phyloP scores from a whole-genome alignment of 2,888 invertebrate genomes.

The Erebia palarica region DNA sequence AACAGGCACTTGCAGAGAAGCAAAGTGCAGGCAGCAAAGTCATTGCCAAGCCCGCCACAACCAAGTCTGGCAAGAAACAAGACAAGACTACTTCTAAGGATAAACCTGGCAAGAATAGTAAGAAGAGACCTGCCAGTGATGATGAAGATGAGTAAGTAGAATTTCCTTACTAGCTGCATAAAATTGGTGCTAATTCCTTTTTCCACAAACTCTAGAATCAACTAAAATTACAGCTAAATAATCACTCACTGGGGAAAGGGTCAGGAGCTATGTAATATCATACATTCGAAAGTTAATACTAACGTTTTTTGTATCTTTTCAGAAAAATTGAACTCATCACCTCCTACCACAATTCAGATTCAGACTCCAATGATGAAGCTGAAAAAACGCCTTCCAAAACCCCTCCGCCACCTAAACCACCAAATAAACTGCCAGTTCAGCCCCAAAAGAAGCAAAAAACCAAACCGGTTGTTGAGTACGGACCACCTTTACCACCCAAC shows the following conservation, averaged over 20 bases:
- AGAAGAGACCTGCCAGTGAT: slow-evolving; percentile 58
- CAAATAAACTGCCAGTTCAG: slow-evolving; percentile 46
- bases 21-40: slow-evolving; percentile 57
- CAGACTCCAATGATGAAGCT: slow-evolving; percentile 77
- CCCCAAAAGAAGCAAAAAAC: slow-evolving; percentile 59
- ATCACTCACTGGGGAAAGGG: too few species aligned
- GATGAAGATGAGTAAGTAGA: slow-evolving; percentile 69
- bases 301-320: slow-evolving; percentile 33
- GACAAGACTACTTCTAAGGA: slow-evolving; percentile 44
- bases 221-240: too few species aligned
- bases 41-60: slow-evolving; percentile 45
- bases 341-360: slow-evolving; percentile 79
- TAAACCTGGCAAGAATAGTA: slow-evolving; percentile 44
- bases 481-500: slow-evolving; percentile 64
- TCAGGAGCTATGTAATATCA: too few species aligned
- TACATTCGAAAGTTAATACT: too few species aligned
- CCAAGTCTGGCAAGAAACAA: slow-evolving; percentile 47
- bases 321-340: slow-evolving; percentile 83
- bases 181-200: neutral
- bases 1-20: slow-evolving; percentile 71
- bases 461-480: slow-evolving; percentile 57
- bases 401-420: slow-evolving; percentile 39
- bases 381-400: slow-evolving; percentile 49
- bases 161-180: neutral
- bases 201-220: too few species aligned